Conservation (phyloP, 2,797 vertebrate genomes). For the Eupleurogrammus muticus region DNA sequence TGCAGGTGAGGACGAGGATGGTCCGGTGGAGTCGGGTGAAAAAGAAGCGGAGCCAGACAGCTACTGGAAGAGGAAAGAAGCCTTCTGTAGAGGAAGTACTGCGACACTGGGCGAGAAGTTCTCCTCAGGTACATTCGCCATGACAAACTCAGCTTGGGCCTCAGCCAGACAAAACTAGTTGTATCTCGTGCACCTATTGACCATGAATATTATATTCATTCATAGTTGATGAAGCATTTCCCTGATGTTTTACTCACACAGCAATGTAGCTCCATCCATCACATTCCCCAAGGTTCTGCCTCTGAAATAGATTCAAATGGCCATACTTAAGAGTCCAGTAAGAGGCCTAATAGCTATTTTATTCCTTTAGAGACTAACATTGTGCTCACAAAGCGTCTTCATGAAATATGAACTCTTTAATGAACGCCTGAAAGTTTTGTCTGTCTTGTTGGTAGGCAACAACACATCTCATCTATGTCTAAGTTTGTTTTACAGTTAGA, state of each 20-base stretch:
- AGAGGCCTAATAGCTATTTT: conserved; percentile 71
- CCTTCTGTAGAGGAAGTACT: conserved; percentile 76
- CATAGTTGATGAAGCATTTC: conserved; percentile 54
- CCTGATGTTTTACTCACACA: conserved; percentile 66
- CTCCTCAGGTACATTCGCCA: conserved; percentile 81
- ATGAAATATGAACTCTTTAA: conserved; percentile 63
- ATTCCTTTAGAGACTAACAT: conserved; percentile 50
- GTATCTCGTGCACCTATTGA: conserved; percentile 18
- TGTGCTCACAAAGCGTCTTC: conserved; percentile 55
- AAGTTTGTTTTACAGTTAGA: not conserved
- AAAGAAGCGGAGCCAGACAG: conserved; percentile 71
- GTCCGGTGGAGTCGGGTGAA: conserved; percentile 72
- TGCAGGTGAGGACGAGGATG: conserved; percentile 69
- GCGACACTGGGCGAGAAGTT: conserved; percentile 85
- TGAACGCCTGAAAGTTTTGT: conserved; percentile 50
- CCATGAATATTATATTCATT: conserved; percentile 29
- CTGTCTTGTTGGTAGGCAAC: conserved; percentile 10
- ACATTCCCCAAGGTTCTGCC: conserved; percentile 56
- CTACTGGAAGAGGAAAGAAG: conserved; percentile 86
- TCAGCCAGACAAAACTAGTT: conserved; percentile 9
- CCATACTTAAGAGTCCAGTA: conserved; percentile 69
- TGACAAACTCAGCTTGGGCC: conserved; percentile 10
- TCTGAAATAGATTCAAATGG: conserved; percentile 81
- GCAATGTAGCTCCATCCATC: conserved; percentile 66
- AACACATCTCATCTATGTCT: not conserved